A percentile compares a stretch with the other conserved stretches of the same genome.
These are phyloP conservation scores for Butorides virescens DNA, from an alignment of 2,113 vertebrate species.

Conservation along the genomic window DNA sequence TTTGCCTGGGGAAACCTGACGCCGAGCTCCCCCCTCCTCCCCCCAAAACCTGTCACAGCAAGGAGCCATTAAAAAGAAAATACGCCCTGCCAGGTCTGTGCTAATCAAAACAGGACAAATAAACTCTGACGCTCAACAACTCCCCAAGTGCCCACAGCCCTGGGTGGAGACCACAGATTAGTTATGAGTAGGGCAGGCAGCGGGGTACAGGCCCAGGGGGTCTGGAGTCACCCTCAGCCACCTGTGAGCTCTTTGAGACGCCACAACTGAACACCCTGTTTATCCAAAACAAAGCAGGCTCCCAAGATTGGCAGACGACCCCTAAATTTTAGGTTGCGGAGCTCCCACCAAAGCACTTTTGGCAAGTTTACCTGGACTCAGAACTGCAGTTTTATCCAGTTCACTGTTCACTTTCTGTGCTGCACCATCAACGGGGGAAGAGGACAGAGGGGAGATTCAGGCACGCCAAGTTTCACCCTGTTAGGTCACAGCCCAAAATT, in stretches of 20 bases:
- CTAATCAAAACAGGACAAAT: slow-evolving; percentile 83
- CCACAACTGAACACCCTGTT: not conserved
- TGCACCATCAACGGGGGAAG: rapidly evolving
- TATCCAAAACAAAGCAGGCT: slow-evolving; percentile 4
- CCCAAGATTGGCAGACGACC: not conserved
- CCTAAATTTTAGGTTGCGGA: not conserved
- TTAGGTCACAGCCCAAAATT: not conserved
- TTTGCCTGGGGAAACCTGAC: slow-evolving; percentile 17
- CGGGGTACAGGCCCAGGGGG: not conserved
- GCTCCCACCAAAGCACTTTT: not conserved
- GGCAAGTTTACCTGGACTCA: not conserved
- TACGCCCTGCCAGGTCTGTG: slow-evolving; percentile 74
- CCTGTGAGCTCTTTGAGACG: not conserved
- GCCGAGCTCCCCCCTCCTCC: slow-evolving; percentile 39
- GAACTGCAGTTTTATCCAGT: not conserved
- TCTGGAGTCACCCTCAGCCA: not conserved
- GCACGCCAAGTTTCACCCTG: not conserved
- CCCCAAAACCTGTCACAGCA: slow-evolving; percentile 71
- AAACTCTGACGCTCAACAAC: slow-evolving; percentile 83
- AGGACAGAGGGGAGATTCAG: not conserved
- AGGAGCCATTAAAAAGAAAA: slow-evolving; percentile 78
- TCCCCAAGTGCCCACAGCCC: slow-evolving; percentile 72
- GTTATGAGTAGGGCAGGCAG: slow-evolving; percentile 64
- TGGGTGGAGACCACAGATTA: slow-evolving; percentile 67
- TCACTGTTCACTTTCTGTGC: not conserved